Conservation (phyloP, 2,888 invertebrate genomes). For the Hanleya hanleyi region DNA sequence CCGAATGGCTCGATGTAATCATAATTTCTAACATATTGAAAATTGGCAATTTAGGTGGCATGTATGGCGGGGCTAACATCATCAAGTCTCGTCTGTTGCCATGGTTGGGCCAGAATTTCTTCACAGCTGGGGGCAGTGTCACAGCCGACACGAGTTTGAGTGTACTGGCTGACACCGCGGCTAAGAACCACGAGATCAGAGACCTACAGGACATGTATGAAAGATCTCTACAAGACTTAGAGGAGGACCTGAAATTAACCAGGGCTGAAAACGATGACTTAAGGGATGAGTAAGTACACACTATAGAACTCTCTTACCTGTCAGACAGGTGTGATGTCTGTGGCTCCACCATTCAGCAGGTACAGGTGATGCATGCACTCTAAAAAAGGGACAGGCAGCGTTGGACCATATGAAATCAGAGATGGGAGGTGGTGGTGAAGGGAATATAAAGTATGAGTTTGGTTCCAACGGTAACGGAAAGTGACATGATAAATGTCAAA, state of each 20-base stretch:
- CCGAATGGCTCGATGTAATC: too few relatives aligned
- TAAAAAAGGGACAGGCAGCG: too few relatives aligned
- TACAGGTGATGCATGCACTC: too few relatives aligned
- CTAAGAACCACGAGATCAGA: conserved; percentile 65
- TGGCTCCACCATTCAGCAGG: too few relatives aligned
- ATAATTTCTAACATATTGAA: background rate
- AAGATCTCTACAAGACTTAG: conserved; percentile 59
- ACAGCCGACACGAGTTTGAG: conserved; percentile 61
- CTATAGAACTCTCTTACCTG: too few relatives aligned
- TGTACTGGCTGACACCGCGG: conserved; percentile 62
- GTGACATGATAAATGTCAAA: too few relatives aligned
- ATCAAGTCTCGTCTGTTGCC: conserved; percentile 70
- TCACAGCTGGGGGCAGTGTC: conserved; percentile 56
- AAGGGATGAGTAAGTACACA: conserved; percentile 65
- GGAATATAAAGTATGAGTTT: too few relatives aligned
- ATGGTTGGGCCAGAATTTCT: conserved; percentile 67
- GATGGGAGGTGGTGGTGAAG: too few relatives aligned
- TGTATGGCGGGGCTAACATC: conserved; percentile 68
- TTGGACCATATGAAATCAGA: too few relatives aligned
- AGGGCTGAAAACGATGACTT: conserved; percentile 65
- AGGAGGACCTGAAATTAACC: conserved; percentile 58
- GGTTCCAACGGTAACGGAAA: too few relatives aligned
- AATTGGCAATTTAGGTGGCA: conserved; percentile 54
- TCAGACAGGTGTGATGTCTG: too few relatives aligned
- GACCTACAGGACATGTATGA: conserved; percentile 69